phyloP scores from a whole-genome alignment of 1,140 invertebrate species.

The Trachymyrmex cornetzi region DNA sequence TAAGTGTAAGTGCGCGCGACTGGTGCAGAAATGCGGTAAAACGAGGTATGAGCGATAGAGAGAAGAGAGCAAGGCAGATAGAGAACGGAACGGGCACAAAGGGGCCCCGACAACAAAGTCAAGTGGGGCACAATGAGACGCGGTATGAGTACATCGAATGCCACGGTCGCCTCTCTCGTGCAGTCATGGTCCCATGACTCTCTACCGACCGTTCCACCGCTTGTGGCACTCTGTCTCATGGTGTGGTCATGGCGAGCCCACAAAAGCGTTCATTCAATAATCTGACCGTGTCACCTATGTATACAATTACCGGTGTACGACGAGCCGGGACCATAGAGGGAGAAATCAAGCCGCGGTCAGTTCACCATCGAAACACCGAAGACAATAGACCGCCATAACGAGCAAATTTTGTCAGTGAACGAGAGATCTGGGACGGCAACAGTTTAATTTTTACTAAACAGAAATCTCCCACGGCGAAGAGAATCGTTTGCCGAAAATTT shows the following conservation, averaged over 20 bases:
- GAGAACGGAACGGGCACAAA: constrained; percentile 77
- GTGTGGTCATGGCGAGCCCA: constrained; percentile 70
- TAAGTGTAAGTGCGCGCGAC: constrained; percentile 65
- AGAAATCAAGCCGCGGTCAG: constrained; percentile 56
- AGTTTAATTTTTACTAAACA: constrained; percentile 20
- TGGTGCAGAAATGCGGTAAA: constrained; percentile 37
- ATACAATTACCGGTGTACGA: constrained; percentile 64
- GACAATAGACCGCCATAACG: constrained; percentile 56
- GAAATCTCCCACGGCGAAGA: constrained; percentile 2
- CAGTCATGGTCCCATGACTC: constrained; percentile 75
- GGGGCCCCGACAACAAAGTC: constrained; percentile 85
- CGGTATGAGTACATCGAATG: constrained; percentile 84
- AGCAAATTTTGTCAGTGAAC: constrained; percentile 38
- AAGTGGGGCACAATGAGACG: constrained; percentile 85
- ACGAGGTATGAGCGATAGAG: constrained; percentile 62
- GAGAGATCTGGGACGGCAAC: constrained; percentile 29
- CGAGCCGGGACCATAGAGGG: constrained; percentile 25
- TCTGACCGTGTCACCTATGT: constrained; percentile 74
- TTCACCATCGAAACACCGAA: constrained; percentile 53
- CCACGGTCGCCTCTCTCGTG: constrained; percentile 71
- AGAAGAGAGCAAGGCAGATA: constrained; percentile 75
- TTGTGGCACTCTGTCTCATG: constrained; percentile 68
- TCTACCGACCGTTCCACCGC: constrained; percentile 66
- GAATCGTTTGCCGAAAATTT: background rate
- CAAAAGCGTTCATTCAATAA: constrained; percentile 76